phyloP scores from a whole-genome alignment of 2,888 invertebrate genomes.

The Ptychoptera albimana region DNA sequence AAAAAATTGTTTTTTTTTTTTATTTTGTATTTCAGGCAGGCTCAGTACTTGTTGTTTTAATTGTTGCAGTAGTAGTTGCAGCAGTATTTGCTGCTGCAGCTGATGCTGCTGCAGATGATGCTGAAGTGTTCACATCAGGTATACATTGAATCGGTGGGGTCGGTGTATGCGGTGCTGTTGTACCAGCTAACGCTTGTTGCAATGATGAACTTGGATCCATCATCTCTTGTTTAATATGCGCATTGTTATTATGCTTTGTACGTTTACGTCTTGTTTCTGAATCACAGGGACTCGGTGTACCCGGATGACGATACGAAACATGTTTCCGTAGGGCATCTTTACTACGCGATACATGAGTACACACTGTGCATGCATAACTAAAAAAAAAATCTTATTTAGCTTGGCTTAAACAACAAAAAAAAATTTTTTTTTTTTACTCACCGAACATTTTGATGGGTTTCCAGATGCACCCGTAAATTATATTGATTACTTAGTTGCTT shows the following conservation, averaged over 20 bases:
- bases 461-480: constrained; percentile 78
- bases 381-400: constrained; percentile 2
- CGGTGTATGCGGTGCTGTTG: constrained; percentile 8
- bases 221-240: constrained; percentile 9
- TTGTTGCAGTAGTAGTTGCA: background rate
- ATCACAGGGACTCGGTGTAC: constrained; percentile 30
- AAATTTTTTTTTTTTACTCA: constrained; percentile 14
- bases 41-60: background rate
- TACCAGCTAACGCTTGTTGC: constrained; percentile 11
- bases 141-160: constrained; percentile 4
- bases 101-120: background rate
- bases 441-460: constrained; percentile 73
- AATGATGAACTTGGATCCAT: constrained; percentile 9
- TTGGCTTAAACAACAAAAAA: background rate
- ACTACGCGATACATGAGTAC: constrained; percentile 74
- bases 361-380: constrained; percentile 71
- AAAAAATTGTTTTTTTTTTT: background rate
- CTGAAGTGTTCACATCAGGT: background rate
- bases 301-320: constrained; percentile 72
- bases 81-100: background rate
- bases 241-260: constrained; percentile 19
- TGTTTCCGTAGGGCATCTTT: constrained; percentile 77
- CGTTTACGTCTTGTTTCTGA: constrained; percentile 29
- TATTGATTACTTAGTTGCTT: constrained; percentile 83
- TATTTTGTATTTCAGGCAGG: background rate